Conservation (phyloP, 2,797 vertebrate genomes). For the Octomys mimax region DNA sequence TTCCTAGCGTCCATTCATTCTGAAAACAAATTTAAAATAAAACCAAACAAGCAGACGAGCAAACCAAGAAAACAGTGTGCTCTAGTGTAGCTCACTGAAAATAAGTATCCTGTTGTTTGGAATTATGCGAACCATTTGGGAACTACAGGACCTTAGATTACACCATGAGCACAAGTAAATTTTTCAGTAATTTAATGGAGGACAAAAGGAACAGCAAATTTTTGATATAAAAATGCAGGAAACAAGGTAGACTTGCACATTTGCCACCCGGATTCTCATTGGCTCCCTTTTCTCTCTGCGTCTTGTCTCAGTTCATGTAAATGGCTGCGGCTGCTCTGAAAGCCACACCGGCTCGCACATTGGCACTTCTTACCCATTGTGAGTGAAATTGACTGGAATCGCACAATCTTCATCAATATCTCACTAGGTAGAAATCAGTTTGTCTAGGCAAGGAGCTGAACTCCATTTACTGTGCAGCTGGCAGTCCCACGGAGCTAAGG, state of each 20-base stretch:
- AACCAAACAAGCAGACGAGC: not conserved
- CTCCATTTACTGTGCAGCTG: slow-evolving; percentile 76
- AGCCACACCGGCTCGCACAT: slow-evolving; percentile 55
- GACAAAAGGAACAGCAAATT: not conserved
- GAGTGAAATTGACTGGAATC: slow-evolving; percentile 86
- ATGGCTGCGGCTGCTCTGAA: slow-evolving; percentile 68
- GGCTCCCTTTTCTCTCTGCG: not conserved
- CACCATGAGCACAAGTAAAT: not conserved
- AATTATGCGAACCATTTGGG: not conserved
- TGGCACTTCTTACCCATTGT: slow-evolving; percentile 61
- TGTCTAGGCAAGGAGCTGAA: slow-evolving; percentile 68
- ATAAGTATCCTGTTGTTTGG: not conserved
- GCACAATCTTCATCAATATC: slow-evolving; percentile 85
- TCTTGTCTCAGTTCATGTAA: slow-evolving; percentile 69
- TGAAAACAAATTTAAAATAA: slow-evolving; percentile 43
- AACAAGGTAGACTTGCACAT: not conserved
- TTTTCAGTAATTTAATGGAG: slow-evolving; percentile 4
- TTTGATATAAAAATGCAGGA: not conserved
- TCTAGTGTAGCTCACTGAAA: not conserved
- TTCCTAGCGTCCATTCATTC: not conserved
- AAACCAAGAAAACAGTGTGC: not conserved
- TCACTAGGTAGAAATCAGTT: slow-evolving; percentile 78
- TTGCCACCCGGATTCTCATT: not conserved
- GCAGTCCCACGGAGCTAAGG: slow-evolving; percentile 68
- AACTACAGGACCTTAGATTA: not conserved